These are phyloP conservation scores for Ephestia elutella DNA, from an alignment of 1,140 invertebrate genomes.

Conservation along the genomic window DNA sequence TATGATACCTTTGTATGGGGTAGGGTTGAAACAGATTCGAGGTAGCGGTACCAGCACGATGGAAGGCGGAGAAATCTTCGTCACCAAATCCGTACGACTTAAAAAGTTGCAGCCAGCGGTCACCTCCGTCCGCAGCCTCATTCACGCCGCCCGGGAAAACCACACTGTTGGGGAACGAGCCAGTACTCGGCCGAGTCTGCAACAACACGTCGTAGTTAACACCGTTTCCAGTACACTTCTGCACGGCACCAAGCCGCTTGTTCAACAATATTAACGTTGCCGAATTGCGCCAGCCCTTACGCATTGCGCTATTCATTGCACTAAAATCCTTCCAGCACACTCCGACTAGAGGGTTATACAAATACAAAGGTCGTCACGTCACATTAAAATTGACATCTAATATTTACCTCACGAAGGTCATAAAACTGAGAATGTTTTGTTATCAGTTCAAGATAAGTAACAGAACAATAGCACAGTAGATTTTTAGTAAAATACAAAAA, in stretches of 20 bases:
- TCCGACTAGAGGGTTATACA: not conserved
- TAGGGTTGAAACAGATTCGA: constrained; percentile 71
- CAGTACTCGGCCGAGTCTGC: constrained; percentile 57
- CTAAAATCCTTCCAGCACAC: constrained; percentile 28
- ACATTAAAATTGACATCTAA: not conserved
- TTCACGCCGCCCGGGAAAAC: constrained; percentile 89
- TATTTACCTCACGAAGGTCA: constrained; percentile 1
- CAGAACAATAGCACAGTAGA: constrained; percentile 38
- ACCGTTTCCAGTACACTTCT: constrained; percentile 18
- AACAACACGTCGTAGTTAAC: constrained; percentile 69
- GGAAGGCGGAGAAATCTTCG: constrained; percentile 68
- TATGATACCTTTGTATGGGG: constrained; percentile 54
- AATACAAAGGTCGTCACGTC: constrained; percentile 3
- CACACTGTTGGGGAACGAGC: constrained; percentile 80
- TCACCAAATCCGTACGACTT: constrained; percentile 73
- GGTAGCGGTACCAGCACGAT: constrained; percentile 40
- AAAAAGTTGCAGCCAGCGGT: constrained; percentile 83
- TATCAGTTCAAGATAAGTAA: constrained; percentile 2
- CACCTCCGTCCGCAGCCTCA: constrained; percentile 79
- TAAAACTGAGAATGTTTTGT: not conserved
- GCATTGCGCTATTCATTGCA: constrained; percentile 3
- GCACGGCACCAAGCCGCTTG: constrained; percentile 42
- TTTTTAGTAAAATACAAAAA: constrained; percentile 59
- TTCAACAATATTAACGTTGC: constrained; percentile 58
- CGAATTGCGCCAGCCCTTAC: constrained; percentile 54